A percentile compares a stretch with the other conserved stretches of the same genome.
phyloP scores from a whole-genome alignment of 2,113 vertebrate genomes.

The Hirundichthys speculiger region DNA sequence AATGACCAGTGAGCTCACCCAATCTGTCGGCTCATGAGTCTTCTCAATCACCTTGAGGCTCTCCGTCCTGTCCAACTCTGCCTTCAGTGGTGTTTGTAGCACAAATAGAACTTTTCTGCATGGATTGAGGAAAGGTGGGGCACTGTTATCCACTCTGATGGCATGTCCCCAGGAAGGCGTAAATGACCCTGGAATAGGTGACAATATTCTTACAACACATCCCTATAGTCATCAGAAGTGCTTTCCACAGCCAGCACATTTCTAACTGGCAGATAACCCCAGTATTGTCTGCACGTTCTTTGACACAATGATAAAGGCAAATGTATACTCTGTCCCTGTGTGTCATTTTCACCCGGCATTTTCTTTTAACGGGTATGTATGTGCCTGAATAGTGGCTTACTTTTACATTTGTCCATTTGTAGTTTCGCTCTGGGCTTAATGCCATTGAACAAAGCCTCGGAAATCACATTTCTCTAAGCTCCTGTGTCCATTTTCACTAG shows the following conservation, averaged over 20 bases:
- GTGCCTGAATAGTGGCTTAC: not conserved
- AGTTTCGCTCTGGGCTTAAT: conserved; percentile 2
- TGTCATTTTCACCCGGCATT: conserved; percentile 6
- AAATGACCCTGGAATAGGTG: no score
- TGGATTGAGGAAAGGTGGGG: no score
- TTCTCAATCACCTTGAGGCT: no score
- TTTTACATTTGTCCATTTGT: not conserved
- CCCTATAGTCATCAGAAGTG: not conserved
- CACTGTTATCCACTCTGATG: no score
- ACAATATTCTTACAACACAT: no score
- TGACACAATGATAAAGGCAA: not conserved
- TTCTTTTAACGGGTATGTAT: conserved; percentile 1
- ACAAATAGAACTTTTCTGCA: no score
- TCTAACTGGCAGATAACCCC: not conserved
- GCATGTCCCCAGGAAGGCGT: not conserved
- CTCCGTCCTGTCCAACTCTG: no score
- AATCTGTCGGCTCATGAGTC: no score
- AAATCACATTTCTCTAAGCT: conserved; percentile 5
- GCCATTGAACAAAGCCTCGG: not conserved
- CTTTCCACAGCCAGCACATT: not conserved
- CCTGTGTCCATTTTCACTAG: conserved; percentile 1
- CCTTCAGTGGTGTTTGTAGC: no score
- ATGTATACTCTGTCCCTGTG: not conserved
- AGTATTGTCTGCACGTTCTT: conserved; percentile 1
- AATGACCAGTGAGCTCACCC: no score